Evolutionary conservation across 1,140 invertebrate genomes (phyloP), one percentile per base, ranked within the genome.

Genomic region (Eupeodes corollae): DNA sequence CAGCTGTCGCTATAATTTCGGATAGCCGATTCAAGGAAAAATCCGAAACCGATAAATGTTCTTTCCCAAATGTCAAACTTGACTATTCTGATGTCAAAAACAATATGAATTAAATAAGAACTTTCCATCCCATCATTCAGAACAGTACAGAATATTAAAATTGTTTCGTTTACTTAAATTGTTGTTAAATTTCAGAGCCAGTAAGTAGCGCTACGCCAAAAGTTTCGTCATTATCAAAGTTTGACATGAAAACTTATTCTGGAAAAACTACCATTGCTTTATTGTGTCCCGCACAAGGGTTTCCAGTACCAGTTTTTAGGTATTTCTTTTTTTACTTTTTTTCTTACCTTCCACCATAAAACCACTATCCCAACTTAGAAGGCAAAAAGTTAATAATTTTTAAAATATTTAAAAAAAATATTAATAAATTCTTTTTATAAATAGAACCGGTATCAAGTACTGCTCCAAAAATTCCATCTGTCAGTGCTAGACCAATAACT

Each of bases 271-370:
- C 55, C 44, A 52, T 62, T 14, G 55, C 57, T 35, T 44, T 70
- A 51, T 67, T 69, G 51, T 79, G 68, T 63, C 73, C 78, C 47
- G 82, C 82, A 31, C 82, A 84, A 73, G 80, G 79, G 56, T 82
- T 76, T 68, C 82, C 83, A 42, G 75, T 81, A 61, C 81, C 82
- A 57, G 68, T 70, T 62, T 80, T 78, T 72, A 77, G 77, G 79
- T 80, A 47, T 26, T 33, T 3, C 13, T 41, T 31, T 30, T 6
- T 19, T 41, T 33, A 14, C 13, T 34, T 42, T 44, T 46, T 50
- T 50, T 47, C 35, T n/a, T 11, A 19, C 12, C n/a, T n/a, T n/a
- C n/a, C n/a, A n/a, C n/a, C n/a, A n/a, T n/a, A 43, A 38, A 3
- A 26, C 3, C 16, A 44, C 34, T 47, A 51, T 76, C 76, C 51